Conservation (phyloP, 1,140 invertebrate genomes). For the Lepidurus couesii region DNA sequence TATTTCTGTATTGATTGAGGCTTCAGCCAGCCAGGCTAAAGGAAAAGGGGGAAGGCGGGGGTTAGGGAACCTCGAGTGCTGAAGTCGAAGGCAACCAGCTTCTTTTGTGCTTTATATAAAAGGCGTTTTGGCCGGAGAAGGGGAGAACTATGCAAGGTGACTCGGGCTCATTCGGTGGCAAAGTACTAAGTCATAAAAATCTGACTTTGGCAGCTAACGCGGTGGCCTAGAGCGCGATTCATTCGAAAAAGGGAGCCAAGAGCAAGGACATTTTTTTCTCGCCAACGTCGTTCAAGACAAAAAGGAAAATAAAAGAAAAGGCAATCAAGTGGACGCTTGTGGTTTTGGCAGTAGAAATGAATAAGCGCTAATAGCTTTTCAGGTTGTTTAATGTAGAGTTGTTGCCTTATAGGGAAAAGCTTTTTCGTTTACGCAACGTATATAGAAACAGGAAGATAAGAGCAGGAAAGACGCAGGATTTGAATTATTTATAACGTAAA, state of each 20-base stretch:
- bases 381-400: background rate
- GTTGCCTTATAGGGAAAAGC: too few relatives aligned
- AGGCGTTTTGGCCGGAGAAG: background rate
- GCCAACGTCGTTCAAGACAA: background rate
- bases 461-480: too few relatives aligned
- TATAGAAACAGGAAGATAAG: too few relatives aligned
- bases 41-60: background rate
- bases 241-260: background rate
- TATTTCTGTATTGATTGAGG: constrained; percentile 22
- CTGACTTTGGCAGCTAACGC: background rate
- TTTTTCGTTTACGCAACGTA: too few relatives aligned
- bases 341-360: background rate
- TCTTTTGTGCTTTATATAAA: background rate
- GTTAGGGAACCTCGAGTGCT: background rate
- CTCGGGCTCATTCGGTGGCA: background rate
- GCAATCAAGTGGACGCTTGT: background rate
- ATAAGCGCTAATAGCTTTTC: background rate
- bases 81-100: background rate
- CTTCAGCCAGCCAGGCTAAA: background rate
- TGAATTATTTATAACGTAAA: too few relatives aligned
- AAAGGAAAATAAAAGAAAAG: background rate
- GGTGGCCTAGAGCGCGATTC: background rate
- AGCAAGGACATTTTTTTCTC: background rate
- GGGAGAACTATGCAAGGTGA: background rate
- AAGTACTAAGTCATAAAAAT: background rate